These are phyloP conservation scores for Cephus runcator DNA, from an alignment of 2,888 invertebrate species.

Conservation along the genomic window DNA sequence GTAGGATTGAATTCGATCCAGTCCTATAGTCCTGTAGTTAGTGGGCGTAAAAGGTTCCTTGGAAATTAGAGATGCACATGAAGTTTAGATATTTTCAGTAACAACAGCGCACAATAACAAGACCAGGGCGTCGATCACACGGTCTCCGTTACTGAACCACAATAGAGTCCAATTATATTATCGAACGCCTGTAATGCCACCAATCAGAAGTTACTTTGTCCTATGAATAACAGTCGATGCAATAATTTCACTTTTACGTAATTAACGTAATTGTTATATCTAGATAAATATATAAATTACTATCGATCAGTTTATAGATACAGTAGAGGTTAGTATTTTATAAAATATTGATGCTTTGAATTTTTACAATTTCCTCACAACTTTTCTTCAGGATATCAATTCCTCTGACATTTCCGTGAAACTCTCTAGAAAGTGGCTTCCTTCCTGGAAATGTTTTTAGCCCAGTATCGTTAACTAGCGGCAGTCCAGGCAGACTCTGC, in stretches of 20 bases:
- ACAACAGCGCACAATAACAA: not conserved
- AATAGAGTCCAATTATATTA: not conserved
- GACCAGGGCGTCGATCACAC: not conserved
- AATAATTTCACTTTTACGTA: not conserved
- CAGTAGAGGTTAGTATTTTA: not conserved
- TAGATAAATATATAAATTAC: not conserved
- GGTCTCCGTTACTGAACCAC: not conserved
- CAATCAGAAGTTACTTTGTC: not conserved
- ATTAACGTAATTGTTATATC: not conserved
- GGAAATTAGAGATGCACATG: not conserved
- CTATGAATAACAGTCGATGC: not conserved
- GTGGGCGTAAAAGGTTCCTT: not conserved
- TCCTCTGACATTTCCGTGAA: not conserved
- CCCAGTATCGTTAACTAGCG: not conserved
- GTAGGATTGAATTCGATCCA: conserved; percentile 20
- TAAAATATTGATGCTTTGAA: not conserved
- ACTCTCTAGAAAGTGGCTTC: not conserved
- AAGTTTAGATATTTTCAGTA: not conserved
- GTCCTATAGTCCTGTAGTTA: not conserved
- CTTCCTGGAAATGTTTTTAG: not conserved
- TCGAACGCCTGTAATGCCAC: not conserved
- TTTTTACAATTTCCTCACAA: not conserved
- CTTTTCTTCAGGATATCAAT: not conserved
- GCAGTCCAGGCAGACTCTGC: not conserved
- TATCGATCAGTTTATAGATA: not conserved